Conservation (phyloP, 2,113 vertebrate species). For the Mastomys natalensis region DNA sequence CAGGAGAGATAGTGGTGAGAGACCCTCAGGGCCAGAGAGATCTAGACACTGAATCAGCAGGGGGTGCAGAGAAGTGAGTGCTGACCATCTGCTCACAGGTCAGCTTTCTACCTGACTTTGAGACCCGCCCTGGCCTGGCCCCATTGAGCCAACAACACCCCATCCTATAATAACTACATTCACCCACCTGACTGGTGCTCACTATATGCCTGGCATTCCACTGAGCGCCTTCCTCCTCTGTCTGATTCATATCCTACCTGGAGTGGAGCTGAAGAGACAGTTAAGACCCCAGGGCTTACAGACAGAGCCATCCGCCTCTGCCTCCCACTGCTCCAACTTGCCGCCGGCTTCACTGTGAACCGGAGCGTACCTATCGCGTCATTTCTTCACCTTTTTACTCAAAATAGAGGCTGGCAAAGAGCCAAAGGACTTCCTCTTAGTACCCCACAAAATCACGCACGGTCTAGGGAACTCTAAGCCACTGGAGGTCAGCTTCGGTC, state of each 20-base stretch:
- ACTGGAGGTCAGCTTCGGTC: accelerated
- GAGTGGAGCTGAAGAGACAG: accelerated
- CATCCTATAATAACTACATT: accelerated
- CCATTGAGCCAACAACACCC: background rate
- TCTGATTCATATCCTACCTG: background rate
- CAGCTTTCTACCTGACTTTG: background rate
- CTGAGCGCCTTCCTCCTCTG: accelerated
- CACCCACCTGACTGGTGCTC: accelerated
- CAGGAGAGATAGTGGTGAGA: background rate
- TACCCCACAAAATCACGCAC: background rate
- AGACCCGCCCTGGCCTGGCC: background rate
- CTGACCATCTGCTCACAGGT: accelerated
- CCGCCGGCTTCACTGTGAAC: accelerated
- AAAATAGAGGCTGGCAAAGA: background rate
- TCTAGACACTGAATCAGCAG: background rate
- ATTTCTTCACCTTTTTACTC: background rate
- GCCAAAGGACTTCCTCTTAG: background rate
- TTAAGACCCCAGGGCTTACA: background rate
- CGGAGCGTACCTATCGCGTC: background rate
- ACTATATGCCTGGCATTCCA: background rate
- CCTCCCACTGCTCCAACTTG: too few relatives aligned
- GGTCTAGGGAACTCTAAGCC: accelerated
- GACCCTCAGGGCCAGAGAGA: background rate
- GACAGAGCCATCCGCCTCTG: background rate
- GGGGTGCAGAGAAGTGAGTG: too few relatives aligned